Base-by-base conservation (phyloP, 2,113 vertebrate species). In the Archocentrus centrarchus region DNA sequence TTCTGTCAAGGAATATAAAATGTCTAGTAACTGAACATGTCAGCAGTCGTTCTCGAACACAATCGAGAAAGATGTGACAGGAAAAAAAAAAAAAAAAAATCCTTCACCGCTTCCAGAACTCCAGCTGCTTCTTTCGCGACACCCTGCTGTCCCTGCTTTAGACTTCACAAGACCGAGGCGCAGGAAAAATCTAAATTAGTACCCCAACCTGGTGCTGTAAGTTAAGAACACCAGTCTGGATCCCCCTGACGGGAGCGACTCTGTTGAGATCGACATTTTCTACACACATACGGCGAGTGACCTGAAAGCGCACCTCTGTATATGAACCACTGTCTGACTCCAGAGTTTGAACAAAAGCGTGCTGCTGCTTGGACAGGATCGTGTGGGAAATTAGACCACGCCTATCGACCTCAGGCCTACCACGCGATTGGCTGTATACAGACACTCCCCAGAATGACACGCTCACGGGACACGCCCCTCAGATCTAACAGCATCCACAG, bases 381-480 rank as follows among this genome's bases (percentile, higher is more conserved):
- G 50, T 27, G 81, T 76, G 92, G 92, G 93, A 64, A 75, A 68
- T 0, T 80, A 13, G 5, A 20, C 10, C 80, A 35, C 86, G 89
- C 92, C 94, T 83, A 79, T 62, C 3, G 2, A 53, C 6, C 79
- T 41, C 50, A 55, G 15, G 50, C 59, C 53, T 35, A 1, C 0
- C 3, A 5, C 8, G 1, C 75, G 53, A 94, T 92, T 93, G 93
- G 95, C 57, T 66, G 17, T 17, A 2, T 1, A 4, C 80, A 75
- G 87, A 93, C 95, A 95, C 95, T 95, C 94, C 95, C 93, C 88
- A 50, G 59, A 10, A 63, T 27, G 75, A 35, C 82, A 62, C 88
- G 77, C 87, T 68, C 27, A 53, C 2, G 0, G 2, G 1, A 14
- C 75, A 59, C 81, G 80, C 84, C 87, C 87, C 78, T 77, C 44